Percentiles rank a stretch among this genome's conserved stretches.
Conservation (phyloP, 1,140 invertebrate genomes). For the Philotrypesis tridentata region DNA sequence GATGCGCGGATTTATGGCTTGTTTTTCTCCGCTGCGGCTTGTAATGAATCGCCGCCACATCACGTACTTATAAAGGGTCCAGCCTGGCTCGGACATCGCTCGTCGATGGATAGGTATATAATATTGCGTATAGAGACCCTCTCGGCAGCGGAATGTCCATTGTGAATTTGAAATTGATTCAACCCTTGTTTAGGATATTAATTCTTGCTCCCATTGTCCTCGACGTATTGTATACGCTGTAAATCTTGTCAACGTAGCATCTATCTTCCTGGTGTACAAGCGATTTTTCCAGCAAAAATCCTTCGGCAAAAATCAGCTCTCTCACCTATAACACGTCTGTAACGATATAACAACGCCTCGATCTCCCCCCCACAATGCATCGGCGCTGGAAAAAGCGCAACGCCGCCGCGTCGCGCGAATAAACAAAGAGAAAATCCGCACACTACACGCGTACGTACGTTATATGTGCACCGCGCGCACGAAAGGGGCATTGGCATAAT, state of each 20-base stretch:
- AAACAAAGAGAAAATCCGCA: neutral
- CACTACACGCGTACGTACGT: neutral
- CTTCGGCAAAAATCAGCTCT: too few species aligned
- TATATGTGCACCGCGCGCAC: neutral
- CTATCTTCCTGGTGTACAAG: too few species aligned
- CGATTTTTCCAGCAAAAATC: too few species aligned
- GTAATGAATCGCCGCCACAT: neutral
- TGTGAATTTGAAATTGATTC: neutral
- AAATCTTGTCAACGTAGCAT: too few species aligned
- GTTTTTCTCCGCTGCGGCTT: neutral
- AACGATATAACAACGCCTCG: too few species aligned
- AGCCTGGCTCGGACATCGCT: neutral
- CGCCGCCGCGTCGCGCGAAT: neutral
- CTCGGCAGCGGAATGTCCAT: neutral
- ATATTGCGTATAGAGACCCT: too few species aligned
- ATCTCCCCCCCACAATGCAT: too few species aligned
- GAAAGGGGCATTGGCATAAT: neutral
- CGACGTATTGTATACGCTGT: too few species aligned
- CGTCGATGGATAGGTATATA: neutral
- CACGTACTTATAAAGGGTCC: too few species aligned
- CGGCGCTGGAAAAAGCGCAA: conserved; percentile 5
- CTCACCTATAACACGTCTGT: too few species aligned
- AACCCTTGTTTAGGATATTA: neutral
- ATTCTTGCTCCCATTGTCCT: too few species aligned
- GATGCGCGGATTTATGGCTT: neutral